These are phyloP conservation scores for Cyprinodon variegatus DNA, from an alignment of 2,113 vertebrate genomes.

Conservation along the genomic window DNA sequence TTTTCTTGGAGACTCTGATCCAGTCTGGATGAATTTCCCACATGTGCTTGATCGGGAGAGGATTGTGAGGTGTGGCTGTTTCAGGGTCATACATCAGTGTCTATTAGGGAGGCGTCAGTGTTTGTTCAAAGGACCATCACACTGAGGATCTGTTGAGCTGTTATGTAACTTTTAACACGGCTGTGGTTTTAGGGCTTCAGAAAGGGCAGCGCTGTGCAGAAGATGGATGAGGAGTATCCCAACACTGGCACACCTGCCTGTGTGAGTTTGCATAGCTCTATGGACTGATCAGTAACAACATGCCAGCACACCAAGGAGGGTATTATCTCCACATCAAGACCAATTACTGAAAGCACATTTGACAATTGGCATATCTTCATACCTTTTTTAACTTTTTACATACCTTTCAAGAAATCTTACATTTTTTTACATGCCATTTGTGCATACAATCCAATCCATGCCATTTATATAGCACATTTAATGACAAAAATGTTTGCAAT, in stretches of 20 bases:
- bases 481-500: no score
- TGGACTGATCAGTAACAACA: slow-evolving; percentile 28
- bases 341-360: background rate
- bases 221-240: slow-evolving; percentile 28
- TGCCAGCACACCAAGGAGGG: background rate
- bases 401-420: no score
- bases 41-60: slow-evolving; percentile 31
- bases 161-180: slow-evolving; percentile 65
- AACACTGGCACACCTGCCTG: slow-evolving; percentile 21
- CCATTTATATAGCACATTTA: no score
- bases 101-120: slow-evolving; percentile 25
- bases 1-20: slow-evolving; percentile 5
- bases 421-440: no score
- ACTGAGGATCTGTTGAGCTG: slow-evolving; percentile 57
- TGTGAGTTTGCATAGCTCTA: slow-evolving; percentile 4
- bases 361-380: background rate
- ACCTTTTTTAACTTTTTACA: background rate
- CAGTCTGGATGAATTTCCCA: slow-evolving; percentile 33
- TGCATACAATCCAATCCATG: no score
- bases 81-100: slow-evolving; percentile 47
- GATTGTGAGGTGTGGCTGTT: slow-evolving; percentile 6
- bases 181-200: slow-evolving; percentile 53
- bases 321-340: background rate
- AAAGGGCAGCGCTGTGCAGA: slow-evolving; percentile 52
- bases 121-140: slow-evolving; percentile 39